Conservation (phyloP, 2,113 vertebrate species). For the Ammodytes dubius region DNA sequence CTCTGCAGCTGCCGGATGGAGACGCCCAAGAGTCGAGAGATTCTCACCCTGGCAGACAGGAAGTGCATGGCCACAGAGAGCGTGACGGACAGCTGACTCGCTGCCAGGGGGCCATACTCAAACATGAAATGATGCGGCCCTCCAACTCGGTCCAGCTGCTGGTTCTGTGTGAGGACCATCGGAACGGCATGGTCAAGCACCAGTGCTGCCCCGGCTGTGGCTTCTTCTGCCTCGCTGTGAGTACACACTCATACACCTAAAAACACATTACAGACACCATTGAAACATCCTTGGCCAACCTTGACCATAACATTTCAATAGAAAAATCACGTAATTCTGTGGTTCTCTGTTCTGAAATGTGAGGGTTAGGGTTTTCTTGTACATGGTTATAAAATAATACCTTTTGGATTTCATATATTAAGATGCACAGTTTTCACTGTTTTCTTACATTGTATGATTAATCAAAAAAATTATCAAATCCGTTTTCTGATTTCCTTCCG, state of each 20-base stretch:
- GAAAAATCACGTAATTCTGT: too few relatives aligned
- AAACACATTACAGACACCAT: too few relatives aligned
- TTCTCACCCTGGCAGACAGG: constrained; percentile 94
- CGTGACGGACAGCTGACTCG: constrained; percentile 91
- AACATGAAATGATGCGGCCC: constrained; percentile 98
- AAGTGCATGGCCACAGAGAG: constrained; percentile 99
- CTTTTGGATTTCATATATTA: too few relatives aligned
- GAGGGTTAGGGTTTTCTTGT: too few relatives aligned
- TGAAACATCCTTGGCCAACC: too few relatives aligned
- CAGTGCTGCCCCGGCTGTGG: constrained; percentile 98
- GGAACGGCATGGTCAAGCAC: constrained; percentile 97
- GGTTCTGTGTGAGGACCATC: constrained; percentile 97
- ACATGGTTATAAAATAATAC: too few relatives aligned
- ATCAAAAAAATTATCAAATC: too few relatives aligned
- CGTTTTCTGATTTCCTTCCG: neutral
- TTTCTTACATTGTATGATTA: too few relatives aligned
- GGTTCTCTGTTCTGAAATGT: too few relatives aligned
- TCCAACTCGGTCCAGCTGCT: constrained; percentile 96
- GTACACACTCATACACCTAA: constrained; percentile 64
- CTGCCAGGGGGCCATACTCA: constrained; percentile 92
- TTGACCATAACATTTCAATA: too few relatives aligned
- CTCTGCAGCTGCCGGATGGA: constrained; percentile 99
- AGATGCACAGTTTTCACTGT: too few relatives aligned
- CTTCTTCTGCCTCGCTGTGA: constrained; percentile 97
- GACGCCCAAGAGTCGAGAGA: constrained; percentile 96